These are phyloP conservation scores for Epizoanthus illoricatus DNA, from an alignment of 92 coral and sea anemone genomes.

Conservation along the genomic window DNA sequence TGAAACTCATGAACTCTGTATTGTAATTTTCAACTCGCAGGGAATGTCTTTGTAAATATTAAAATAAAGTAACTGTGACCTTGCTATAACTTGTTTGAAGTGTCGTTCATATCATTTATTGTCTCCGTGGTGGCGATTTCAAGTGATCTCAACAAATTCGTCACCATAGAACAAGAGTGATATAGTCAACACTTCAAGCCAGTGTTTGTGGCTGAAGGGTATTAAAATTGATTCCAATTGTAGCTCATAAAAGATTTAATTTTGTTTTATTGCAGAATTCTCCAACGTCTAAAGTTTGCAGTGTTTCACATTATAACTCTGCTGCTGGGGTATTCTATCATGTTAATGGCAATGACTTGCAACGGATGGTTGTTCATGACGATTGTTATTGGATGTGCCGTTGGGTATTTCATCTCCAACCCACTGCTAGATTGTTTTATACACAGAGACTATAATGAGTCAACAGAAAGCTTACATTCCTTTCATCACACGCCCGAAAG, in stretches of 20 bases:
- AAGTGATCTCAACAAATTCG: too few species aligned
- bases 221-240: too few species aligned
- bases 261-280: constrained; percentile 10
- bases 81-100: too few species aligned
- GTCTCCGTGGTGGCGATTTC: too few species aligned
- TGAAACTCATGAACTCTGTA: too few species aligned
- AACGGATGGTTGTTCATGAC: constrained; percentile 32
- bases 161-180: too few species aligned
- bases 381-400: constrained; percentile 20
- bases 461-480: constrained; percentile 9
- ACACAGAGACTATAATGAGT: neutral
- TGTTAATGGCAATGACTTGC: constrained; percentile 39
- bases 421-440: constrained; percentile 11
- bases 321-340: constrained; percentile 21
- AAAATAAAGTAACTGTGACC: too few species aligned
- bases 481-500: neutral
- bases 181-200: too few species aligned
- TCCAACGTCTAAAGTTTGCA: constrained; percentile 14
- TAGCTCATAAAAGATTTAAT: neutral
- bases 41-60: too few species aligned
- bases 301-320: constrained; percentile 5
- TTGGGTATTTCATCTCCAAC: constrained; percentile 5
- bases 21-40: too few species aligned
- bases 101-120: too few species aligned
- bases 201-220: too few species aligned